Evolutionary conservation across 2,888 invertebrate genomes (phyloP), one percentile per base, ranked within the genome.

Genomic region (Scaptomyza flava): DNA sequence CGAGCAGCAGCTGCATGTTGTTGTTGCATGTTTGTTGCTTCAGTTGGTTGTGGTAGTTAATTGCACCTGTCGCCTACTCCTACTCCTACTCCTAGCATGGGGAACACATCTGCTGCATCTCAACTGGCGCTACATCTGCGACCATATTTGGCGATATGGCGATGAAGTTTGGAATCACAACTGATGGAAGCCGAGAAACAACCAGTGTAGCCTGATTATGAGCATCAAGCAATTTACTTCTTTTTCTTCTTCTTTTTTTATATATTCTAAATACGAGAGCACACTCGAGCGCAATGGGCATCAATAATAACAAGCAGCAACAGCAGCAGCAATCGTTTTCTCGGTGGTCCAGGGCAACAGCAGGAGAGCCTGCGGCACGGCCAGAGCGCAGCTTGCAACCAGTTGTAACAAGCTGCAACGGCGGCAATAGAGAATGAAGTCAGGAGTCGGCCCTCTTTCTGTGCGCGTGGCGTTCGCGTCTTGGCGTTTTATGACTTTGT

Each of bases 31-130:
- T 6, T 1, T 9, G 41, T 17, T 50, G 61, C 62, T 27, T 4
- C 2, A 23, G 27, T 27, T 27, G 27, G 48, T 38, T 59, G 67
- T 65, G 80, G 51, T 47, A 62, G 71, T 73, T 84, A 86, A 85
- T 87, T 84, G 88, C 88, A 84, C 86, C 88, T 84, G 83, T 78
- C 88, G 81, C 81, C 83, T 74, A 78, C 81, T 86, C 77, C 73
- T 72, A 74, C 77, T 50, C 50, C 23, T 23, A 23, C 78, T 71
- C 72, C 73, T 71, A 74, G 65, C 17, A 1, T 1, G 38, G 66
- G 65, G 52, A 33, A 48, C 12, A 42, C 58, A 63, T 43, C 48
- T 50, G 36, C 46, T 51, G 47, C 47, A 41, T 8, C 5, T 27
- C 65, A 41, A 73, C 82, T 81, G 88, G 83, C 83, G 86, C 88